Evolutionary conservation across 2,888 invertebrate genomes (phyloP).

Genomic region (Orthosia gothica): DNA sequence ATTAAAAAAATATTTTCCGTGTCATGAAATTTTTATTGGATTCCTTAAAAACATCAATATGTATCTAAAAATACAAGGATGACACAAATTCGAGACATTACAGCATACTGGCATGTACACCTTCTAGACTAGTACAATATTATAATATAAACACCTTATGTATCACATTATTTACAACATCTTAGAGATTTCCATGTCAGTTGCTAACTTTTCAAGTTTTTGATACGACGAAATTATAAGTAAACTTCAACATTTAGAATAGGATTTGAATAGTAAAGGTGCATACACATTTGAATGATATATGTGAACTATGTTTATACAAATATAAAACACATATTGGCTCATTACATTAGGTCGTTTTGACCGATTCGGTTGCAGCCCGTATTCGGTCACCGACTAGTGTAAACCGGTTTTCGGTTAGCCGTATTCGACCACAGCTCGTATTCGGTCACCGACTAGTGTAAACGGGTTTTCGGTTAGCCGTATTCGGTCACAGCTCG

Average conservation of each 20-base stretch:
- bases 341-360: too few relatives aligned
- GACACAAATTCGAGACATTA: slow-evolving; percentile 79
- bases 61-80: slow-evolving; percentile 79
- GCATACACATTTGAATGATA: slow-evolving; percentile 11
- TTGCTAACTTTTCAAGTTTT: slow-evolving; percentile 30
- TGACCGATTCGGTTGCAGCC: too few relatives aligned
- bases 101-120: slow-evolving; percentile 25
- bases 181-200: slow-evolving; percentile 32
- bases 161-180: slow-evolving; percentile 66
- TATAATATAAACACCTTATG: slow-evolving; percentile 51
- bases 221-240: slow-evolving; percentile 4
- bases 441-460: too few relatives aligned
- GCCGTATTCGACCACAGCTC: too few relatives aligned
- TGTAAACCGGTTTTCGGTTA: too few relatives aligned
- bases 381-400: too few relatives aligned
- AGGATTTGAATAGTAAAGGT: slow-evolving; percentile 13
- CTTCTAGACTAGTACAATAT: slow-evolving; percentile 57
- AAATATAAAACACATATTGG: slow-evolving; percentile 18
- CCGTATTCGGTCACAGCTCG: too few relatives aligned
- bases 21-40: slow-evolving; percentile 75
- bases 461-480: too few relatives aligned
- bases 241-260: slow-evolving; percentile 18
- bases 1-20: slow-evolving; percentile 84
- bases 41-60: slow-evolving; percentile 75
- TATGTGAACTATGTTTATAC: slow-evolving; percentile 7